Conservation (phyloP, 2,797 vertebrate genomes). For the Arrhamphus sclerolepis region DNA sequence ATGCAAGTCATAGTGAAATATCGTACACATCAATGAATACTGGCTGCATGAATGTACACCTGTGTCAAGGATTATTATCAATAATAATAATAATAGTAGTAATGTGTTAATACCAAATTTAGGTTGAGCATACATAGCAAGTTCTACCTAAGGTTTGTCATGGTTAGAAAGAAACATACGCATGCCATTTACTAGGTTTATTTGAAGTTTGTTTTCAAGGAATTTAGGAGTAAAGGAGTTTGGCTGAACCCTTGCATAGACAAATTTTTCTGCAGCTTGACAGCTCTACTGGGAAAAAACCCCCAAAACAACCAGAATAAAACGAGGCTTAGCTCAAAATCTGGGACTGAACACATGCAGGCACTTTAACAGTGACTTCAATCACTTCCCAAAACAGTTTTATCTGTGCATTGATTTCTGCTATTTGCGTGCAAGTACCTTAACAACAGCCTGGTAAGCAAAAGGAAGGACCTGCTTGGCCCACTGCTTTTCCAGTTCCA, state of each 20-base stretch:
- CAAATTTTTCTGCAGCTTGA: not conserved
- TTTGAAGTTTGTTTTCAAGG: too few relatives aligned
- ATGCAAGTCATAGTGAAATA: not conserved
- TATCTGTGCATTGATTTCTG: fast-evolving
- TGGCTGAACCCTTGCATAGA: not conserved
- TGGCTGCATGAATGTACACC: too few relatives aligned
- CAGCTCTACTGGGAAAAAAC: not conserved
- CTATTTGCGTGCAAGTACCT: slow-evolving; percentile 76
- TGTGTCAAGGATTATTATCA: not conserved
- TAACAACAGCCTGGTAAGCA: slow-evolving; percentile 91
- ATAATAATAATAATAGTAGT: too few relatives aligned
- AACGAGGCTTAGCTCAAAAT: not conserved
- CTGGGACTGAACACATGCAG: not conserved
- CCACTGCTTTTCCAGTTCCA: slow-evolving; percentile 96
- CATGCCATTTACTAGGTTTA: too few relatives aligned
- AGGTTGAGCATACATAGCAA: too few relatives aligned
- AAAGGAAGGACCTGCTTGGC: slow-evolving; percentile 93
- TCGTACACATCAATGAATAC: too few relatives aligned
- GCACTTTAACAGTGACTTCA: too few relatives aligned
- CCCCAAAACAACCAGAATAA: not conserved
- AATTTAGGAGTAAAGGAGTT: too few relatives aligned
- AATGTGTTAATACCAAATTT: not conserved
- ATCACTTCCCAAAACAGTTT: too few relatives aligned
- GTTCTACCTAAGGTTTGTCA: too few relatives aligned
- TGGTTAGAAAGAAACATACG: too few relatives aligned